Conservation (phyloP, 2,113 vertebrate species). For the Antechinus flavipes region DNA sequence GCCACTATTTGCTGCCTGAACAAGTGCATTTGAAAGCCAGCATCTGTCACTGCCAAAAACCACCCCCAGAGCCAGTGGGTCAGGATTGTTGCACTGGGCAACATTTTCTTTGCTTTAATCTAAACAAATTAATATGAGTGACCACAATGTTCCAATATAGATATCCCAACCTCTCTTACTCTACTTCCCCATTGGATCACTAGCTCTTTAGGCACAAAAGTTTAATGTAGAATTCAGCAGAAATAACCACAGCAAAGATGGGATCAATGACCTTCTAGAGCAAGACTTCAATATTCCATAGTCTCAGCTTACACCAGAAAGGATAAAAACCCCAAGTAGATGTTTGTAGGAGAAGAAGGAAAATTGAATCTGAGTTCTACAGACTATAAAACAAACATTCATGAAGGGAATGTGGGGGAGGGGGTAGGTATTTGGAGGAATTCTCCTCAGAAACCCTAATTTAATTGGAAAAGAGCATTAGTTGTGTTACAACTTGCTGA, state of each 20-base stretch:
- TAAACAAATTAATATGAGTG: rapidly evolving
- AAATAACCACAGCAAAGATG: constrained; percentile 28
- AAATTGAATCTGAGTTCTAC: constrained; percentile 37
- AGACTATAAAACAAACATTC: constrained; percentile 49
- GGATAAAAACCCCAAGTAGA: constrained; percentile 25
- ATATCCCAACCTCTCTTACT: background rate
- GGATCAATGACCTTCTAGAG: background rate
- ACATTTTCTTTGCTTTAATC: constrained; percentile 38
- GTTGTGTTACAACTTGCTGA: constrained; percentile 20
- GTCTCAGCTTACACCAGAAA: constrained; percentile 39
- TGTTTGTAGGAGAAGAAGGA: constrained; percentile 42
- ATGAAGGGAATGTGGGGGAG: background rate
- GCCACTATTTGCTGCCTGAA: constrained; percentile 2
- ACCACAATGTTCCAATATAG: background rate
- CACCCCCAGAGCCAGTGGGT: background rate
- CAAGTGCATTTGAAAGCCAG: background rate
- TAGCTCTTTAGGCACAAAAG: background rate
- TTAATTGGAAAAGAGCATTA: constrained; percentile 67
- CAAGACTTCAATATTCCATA: constrained; percentile 1
- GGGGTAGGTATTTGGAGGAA: background rate
- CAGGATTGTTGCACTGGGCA: background rate
- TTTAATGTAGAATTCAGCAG: background rate
- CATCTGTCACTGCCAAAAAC: background rate
- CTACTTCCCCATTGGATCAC: background rate
- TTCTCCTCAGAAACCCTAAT: constrained; percentile 66